Conservation (phyloP, 2,797 vertebrate genomes). For the Poecilia gillii region DNA sequence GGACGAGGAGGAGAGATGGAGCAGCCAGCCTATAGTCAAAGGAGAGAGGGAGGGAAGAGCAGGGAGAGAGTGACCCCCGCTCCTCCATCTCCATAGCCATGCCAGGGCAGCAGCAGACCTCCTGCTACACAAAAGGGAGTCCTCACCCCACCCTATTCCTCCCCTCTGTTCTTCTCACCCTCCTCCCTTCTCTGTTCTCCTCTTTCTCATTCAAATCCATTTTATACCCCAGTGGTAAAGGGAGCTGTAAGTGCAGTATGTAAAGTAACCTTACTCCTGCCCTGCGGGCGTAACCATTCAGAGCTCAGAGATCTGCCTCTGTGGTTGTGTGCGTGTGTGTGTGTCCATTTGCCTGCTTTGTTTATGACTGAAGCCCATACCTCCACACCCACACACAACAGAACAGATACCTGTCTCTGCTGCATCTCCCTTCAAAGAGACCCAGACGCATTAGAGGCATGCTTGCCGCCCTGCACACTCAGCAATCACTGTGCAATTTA, state of each 20-base stretch:
- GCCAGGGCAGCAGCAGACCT: constrained; percentile 81
- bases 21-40: constrained; percentile 72
- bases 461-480: constrained; percentile 9
- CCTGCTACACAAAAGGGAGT: constrained; percentile 81
- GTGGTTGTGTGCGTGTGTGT: constrained; percentile 45
- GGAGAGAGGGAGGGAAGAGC: constrained; percentile 59
- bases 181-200: constrained; percentile 66
- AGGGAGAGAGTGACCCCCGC: constrained; percentile 72
- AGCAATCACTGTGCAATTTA: constrained; percentile 6
- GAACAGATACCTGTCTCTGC: constrained; percentile 68
- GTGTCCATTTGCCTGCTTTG: constrained; percentile 63
- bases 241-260: constrained; percentile 85
- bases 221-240: constrained; percentile 89
- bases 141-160: constrained; percentile 30
- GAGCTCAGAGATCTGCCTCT: constrained; percentile 56
- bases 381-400: constrained; percentile 51
- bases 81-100: constrained; percentile 87
- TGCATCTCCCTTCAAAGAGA: constrained; percentile 40
- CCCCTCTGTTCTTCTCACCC: constrained; percentile 24
- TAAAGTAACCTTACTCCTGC: constrained; percentile 82
- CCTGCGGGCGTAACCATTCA: constrained; percentile 69
- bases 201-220: constrained; percentile 93
- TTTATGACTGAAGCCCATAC: constrained; percentile 61
- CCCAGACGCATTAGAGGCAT: constrained; percentile 16
- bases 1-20: constrained; percentile 65